Percentiles rank a stretch among this genome's conserved stretches.
phyloP scores from a whole-genome alignment of 37 sponge, comb jelly and placozoan species.

The Corticium candelabrum region DNA sequence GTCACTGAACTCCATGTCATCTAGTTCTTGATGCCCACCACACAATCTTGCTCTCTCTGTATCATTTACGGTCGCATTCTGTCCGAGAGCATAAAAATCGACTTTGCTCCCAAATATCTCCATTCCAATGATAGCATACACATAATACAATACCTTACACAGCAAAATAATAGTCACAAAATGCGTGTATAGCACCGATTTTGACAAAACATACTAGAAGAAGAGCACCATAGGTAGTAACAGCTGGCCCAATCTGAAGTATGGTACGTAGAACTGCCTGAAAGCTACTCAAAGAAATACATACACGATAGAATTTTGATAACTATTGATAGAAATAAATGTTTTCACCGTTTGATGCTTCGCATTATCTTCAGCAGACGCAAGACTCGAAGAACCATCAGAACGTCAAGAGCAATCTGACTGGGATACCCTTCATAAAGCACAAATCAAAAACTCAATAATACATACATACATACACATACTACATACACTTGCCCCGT shows the following conservation, averaged over 20 bases:
- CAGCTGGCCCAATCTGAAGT: constrained; percentile 23
- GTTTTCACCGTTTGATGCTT: constrained; percentile 8
- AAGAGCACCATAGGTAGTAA: constrained; percentile 23
- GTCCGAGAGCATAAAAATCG: not conserved
- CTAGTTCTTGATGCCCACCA: constrained; percentile 13
- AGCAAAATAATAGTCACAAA: not conserved
- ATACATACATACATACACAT: not conserved
- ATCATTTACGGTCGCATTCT: not conserved
- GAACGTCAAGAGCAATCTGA: constrained; percentile 14
- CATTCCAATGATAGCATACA: constrained; percentile 33
- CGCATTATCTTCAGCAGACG: constrained; percentile 26
- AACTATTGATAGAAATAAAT: too few species aligned
- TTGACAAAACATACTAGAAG: constrained; percentile 3
- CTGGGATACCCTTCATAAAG: not conserved
- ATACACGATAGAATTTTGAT: too few species aligned
- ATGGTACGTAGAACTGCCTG: constrained; percentile 16
- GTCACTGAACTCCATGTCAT: constrained; percentile 3
- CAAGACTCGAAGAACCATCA: constrained; percentile 30
- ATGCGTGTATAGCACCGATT: not conserved
- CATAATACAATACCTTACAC: constrained; percentile 23
- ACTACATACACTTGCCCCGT: too few species aligned
- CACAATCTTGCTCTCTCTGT: not conserved
- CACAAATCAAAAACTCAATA: not conserved
- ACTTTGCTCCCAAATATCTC: constrained; percentile 22
- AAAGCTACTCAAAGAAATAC: not conserved